A percentile compares a stretch with the other conserved stretches of the same genome.
These are phyloP conservation scores for Epirrhoe alternata DNA, from an alignment of 2,888 invertebrate species.

Conservation along the genomic window DNA sequence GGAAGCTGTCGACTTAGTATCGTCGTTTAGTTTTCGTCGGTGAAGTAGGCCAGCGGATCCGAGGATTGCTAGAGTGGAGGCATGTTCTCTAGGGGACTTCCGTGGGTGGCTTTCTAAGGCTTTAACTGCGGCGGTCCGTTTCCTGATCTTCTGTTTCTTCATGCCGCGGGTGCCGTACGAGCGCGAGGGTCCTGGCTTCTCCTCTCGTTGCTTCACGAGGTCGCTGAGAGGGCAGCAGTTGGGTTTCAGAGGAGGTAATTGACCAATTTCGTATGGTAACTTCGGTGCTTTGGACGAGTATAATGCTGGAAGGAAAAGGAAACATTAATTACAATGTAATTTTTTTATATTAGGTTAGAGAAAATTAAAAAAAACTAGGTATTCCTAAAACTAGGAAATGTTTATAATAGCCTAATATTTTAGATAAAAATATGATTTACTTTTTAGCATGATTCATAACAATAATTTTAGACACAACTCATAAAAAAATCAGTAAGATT, in stretches of 20 bases:
- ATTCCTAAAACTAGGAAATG: too few relatives aligned
- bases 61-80: conserved; percentile 93
- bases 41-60: conserved; percentile 86
- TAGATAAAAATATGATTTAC: too few relatives aligned
- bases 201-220: conserved; percentile 73
- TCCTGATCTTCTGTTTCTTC: conserved; percentile 70
- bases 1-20: conserved; percentile 76
- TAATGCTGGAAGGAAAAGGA: conserved; percentile 72
- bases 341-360: too few relatives aligned
- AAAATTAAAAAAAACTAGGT: too few relatives aligned
- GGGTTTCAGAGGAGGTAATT: conserved; percentile 86
- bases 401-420: too few relatives aligned
- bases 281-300: conserved; percentile 87
- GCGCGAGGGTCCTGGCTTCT: conserved; percentile 71
- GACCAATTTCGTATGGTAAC: conserved; percentile 91
- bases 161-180: conserved; percentile 75
- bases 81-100: conserved; percentile 95
- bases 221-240: conserved; percentile 82
- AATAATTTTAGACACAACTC: background rate
- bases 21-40: conserved; percentile 76
- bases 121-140: conserved; percentile 63
- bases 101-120: conserved; percentile 87
- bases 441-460: background rate
- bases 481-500: background rate
- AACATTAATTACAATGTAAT: too few relatives aligned